Percentiles rank a stretch among this genome's conserved stretches.
Conservation (phyloP, 1,140 invertebrate species). For the Brachionus asplanchnoidis region DNA sequence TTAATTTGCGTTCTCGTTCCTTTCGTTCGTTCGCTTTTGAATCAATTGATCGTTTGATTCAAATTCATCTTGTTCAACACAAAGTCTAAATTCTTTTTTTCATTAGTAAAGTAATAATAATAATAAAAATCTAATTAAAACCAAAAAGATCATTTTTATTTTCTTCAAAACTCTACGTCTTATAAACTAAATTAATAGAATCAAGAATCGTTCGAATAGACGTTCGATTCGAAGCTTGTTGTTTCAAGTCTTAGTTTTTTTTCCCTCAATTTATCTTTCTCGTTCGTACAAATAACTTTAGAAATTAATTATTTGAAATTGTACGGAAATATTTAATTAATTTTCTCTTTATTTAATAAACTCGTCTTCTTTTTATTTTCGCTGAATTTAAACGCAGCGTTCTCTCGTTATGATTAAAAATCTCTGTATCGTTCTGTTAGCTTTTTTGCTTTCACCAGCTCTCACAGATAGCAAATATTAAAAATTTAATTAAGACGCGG, state of each 20-base stretch:
- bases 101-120: background rate
- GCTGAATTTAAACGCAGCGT: constrained; percentile 3
- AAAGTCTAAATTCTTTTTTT: constrained; percentile 35
- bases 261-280: background rate
- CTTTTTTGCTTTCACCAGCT: background rate
- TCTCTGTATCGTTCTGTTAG: constrained; percentile 11
- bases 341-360: constrained; percentile 36
- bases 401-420: background rate
- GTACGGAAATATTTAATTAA: constrained; percentile 41
- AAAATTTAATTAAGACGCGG: constrained; percentile 40
- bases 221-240: constrained; percentile 22
- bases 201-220: constrained; percentile 21
- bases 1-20: constrained; percentile 37
- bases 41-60: constrained; percentile 24
- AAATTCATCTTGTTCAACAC: constrained; percentile 26
- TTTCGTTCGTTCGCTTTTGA: constrained; percentile 6
- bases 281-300: constrained; percentile 14
- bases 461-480: constrained; percentile 34
- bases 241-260: background rate
- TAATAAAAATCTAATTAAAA: constrained; percentile 40
- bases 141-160: constrained; percentile 20
- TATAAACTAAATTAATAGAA: constrained; percentile 38
- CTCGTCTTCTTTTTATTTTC: background rate
- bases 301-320: constrained; percentile 26
- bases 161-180: constrained; percentile 16